These are phyloP conservation scores for Acanthococcus lagerstroemiae DNA, from an alignment of 2,888 invertebrate species.

Conservation along the genomic window DNA sequence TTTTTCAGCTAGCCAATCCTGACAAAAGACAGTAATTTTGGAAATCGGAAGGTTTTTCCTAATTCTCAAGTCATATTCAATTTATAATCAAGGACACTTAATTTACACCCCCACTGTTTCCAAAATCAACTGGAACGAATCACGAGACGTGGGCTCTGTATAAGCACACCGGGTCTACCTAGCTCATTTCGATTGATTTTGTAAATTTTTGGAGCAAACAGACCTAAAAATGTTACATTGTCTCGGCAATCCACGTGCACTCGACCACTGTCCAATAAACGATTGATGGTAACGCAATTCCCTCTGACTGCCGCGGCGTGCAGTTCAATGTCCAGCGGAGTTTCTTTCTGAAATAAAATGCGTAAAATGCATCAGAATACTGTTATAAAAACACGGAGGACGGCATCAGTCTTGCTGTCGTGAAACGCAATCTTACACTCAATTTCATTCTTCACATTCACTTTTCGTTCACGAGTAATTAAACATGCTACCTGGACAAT, in stretches of 20 bases:
- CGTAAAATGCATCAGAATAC: too few species aligned
- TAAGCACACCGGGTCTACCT: background rate
- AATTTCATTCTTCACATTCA: too few species aligned
- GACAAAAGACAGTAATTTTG: too few species aligned
- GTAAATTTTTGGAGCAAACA: background rate
- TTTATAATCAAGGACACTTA: background rate
- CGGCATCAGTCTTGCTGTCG: too few species aligned
- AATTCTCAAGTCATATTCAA: background rate
- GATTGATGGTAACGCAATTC: conserved; percentile 62
- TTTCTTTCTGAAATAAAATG: conserved; percentile 69
- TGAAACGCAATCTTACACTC: too few species aligned
- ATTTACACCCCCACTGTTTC: too few species aligned
- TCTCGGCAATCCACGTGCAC: conserved; percentile 63
- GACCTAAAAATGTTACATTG: conserved; percentile 53
- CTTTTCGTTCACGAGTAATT: too few species aligned
- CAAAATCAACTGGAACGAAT: background rate
- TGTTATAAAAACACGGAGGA: too few species aligned
- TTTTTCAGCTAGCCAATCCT: too few species aligned
- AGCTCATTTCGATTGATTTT: background rate
- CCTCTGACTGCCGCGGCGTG: conserved; percentile 84
- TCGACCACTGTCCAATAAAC: conserved; percentile 79
- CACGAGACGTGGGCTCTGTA: background rate
- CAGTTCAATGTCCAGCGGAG: conserved; percentile 81
- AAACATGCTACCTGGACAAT: too few species aligned
- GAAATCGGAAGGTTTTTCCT: background rate